These are phyloP conservation scores for Apocheima hispidaria DNA, from an alignment of 2,888 invertebrate genomes.

Conservation along the genomic window DNA sequence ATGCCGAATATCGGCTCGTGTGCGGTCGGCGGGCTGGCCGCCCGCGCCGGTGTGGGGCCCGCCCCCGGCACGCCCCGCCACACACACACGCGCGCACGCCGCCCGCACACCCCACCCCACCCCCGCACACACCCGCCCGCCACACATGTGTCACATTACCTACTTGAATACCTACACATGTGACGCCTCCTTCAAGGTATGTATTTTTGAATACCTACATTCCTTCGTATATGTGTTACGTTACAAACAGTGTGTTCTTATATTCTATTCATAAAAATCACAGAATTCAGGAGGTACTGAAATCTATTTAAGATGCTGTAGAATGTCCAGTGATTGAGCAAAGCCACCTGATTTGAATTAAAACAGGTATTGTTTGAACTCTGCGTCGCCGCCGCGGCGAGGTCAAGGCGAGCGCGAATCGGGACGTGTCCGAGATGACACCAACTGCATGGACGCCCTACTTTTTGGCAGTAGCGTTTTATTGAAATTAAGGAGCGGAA, in stretches of 20 bases:
- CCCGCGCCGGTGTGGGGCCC: slow-evolving; percentile 66
- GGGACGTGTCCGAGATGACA: slow-evolving; percentile 59
- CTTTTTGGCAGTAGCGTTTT: slow-evolving; percentile 35
- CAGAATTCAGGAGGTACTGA: background rate
- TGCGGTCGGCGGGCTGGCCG: slow-evolving; percentile 68
- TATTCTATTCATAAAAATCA: background rate
- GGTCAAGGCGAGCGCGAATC: slow-evolving; percentile 49
- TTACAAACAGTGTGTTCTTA: slow-evolving; percentile 8
- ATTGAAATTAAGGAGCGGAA: slow-evolving; percentile 36
- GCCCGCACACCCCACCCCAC: slow-evolving; percentile 59
- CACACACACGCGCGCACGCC: slow-evolving; percentile 64
- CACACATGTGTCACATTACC: slow-evolving; percentile 75
- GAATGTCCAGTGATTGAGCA: slow-evolving; percentile 29
- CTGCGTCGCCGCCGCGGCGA: slow-evolving; percentile 33
- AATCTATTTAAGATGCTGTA: slow-evolving; percentile 14
- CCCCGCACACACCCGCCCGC: slow-evolving; percentile 60
- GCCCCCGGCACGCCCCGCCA: slow-evolving; percentile 74
- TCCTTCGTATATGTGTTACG: slow-evolving; percentile 39
- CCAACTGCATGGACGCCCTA: slow-evolving; percentile 43
- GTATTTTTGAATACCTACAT: slow-evolving; percentile 75
- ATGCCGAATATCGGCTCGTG: slow-evolving; percentile 67
- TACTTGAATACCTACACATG: slow-evolving; percentile 74
- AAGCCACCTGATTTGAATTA: slow-evolving; percentile 36
- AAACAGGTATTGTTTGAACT: slow-evolving; percentile 44
- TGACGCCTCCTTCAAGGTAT: slow-evolving; percentile 80